phyloP scores from a whole-genome alignment of 30 jellyfish, hydroid and myxozoan species.

The Cassiopea andromeda region DNA sequence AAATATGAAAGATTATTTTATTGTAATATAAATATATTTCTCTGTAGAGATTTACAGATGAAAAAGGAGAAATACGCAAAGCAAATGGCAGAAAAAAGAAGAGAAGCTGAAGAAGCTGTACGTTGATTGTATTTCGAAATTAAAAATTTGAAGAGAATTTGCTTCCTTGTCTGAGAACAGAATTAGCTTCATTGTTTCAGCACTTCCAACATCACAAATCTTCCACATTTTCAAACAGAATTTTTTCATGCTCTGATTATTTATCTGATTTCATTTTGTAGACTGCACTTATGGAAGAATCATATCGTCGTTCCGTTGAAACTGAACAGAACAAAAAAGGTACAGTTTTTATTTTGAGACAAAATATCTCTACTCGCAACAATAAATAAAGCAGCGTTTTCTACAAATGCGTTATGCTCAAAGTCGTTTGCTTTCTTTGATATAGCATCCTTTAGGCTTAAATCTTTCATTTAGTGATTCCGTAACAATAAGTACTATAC shows the following conservation, averaged over 20 bases:
- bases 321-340: conserved; percentile 71
- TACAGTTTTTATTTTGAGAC: neutral
- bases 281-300: conserved; percentile 73
- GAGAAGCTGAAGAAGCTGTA: conserved; percentile 89
- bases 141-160: neutral
- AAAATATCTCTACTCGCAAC: too few relatives aligned
- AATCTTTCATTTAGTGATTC: too few relatives aligned
- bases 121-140: neutral
- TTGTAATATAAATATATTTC: neutral
- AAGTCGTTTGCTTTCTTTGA: too few relatives aligned
- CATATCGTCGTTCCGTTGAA: conserved; percentile 73
- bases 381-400: too few relatives aligned
- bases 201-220: too few relatives aligned
- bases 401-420: too few relatives aligned
- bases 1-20: neutral
- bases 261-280: conserved; percentile 2
- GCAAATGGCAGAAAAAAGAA: conserved; percentile 72
- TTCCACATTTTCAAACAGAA: too few relatives aligned
- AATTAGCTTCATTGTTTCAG: too few relatives aligned
- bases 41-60: conserved; percentile 40
- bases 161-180: neutral
- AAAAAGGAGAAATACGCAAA: conserved; percentile 58
- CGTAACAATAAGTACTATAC: too few relatives aligned
- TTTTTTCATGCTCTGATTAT: too few relatives aligned
- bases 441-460: too few relatives aligned